Base-by-base conservation (phyloP, 2,113 vertebrate genomes). In the Oceanodroma tethys region DNA sequence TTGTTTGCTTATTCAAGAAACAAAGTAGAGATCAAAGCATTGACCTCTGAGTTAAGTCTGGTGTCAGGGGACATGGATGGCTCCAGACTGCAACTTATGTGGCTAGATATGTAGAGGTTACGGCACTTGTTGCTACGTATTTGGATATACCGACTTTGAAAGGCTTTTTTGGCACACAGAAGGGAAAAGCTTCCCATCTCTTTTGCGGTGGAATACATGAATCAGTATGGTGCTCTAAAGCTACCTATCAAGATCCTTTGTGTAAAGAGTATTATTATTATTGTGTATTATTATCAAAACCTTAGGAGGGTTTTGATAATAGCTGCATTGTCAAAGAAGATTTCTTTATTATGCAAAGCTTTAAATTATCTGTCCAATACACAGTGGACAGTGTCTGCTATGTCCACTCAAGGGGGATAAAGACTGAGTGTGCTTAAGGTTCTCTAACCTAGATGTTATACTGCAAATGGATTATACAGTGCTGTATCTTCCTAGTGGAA, bases 111-210 rank as follows among this genome's bases (percentile, higher is more conserved):
- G 36, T 30, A n/a, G 38, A 59, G 25, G 15, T 59, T 58, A 22
- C 3, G 3, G 36, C 0, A 2, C 48, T 52, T 50, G 26, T 75
- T 55, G 63, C 32, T 45, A 21, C 10, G 0, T 38, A 14, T 32
- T 81, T 0, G 1, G 13, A 36, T 40, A 16, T 6, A 30, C 4
- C 26, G 55, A 16, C 34, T 60, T 42, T 26, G 21, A 90, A 85
- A 75, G 52, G 14, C 30, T 63, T 52, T 74, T 68, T 65, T 58
- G 22, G 34, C 36, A 36, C 20, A 30, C 4, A 16, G 34, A 50
- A 73, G 7, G 36, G 55, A 52, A 48, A 58, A 71, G 11, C 40
- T 76, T 81, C n/a, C 25, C 13, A 9, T 60, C 13, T 27, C 20
- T 76, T n/a, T 47, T 52, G 38, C 0, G 1, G 21, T 60, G 65